These are phyloP conservation scores for Matsumyia berberina DNA, from an alignment of 2,888 invertebrate species.

Conservation along the genomic window DNA sequence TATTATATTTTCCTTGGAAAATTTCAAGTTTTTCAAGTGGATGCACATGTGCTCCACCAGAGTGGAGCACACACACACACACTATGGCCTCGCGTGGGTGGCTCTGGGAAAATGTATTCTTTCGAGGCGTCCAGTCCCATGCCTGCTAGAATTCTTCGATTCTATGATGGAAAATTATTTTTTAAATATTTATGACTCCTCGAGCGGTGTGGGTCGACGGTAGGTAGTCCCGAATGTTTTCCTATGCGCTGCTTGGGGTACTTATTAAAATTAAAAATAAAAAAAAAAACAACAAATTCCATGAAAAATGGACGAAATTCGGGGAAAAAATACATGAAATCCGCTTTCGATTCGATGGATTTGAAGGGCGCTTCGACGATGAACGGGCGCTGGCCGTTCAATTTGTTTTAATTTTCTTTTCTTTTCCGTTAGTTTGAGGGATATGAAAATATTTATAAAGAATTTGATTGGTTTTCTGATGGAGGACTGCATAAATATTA, in stretches of 20 bases:
- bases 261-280: conserved; percentile 76
- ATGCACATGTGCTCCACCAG: conserved; percentile 51
- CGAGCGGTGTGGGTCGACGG: conserved; percentile 14
- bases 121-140: not conserved
- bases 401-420: conserved; percentile 59
- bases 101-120: not conserved
- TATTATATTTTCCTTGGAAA: conserved; percentile 60
- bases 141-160: conserved; percentile 21
- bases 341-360: conserved; percentile 66
- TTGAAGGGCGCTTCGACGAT: not conserved
- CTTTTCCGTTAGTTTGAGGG: conserved; percentile 16
- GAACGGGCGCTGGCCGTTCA: not conserved
- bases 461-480: conserved; percentile 69
- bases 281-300: conserved; percentile 67
- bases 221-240: not conserved
- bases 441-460: conserved; percentile 73
- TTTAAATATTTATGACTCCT: conserved; percentile 74
- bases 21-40: conserved; percentile 43
- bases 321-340: conserved; percentile 50
- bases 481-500: conserved; percentile 66
- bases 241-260: conserved; percentile 37
- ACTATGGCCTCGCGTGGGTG: not conserved
- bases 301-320: conserved; percentile 68
- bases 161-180: conserved; percentile 74
- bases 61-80: too few relatives aligned